Conservation (phyloP, 2,797 vertebrate species). For the Crocidura indochinensis region DNA sequence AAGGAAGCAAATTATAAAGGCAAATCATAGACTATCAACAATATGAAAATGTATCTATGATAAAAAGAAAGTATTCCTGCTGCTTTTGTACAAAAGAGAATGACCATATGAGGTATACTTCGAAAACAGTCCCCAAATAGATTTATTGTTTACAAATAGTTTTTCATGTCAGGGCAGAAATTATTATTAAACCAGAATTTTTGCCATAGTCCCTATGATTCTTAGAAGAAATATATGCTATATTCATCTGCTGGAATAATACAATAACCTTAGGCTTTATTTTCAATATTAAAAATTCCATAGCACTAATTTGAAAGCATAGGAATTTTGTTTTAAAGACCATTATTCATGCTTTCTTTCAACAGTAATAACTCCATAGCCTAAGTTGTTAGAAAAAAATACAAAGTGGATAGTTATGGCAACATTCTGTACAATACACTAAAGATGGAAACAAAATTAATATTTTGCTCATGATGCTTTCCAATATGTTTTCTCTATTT, state of each 20-base stretch:
- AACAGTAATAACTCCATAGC: slow-evolving; percentile 17
- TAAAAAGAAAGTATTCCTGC: slow-evolving; percentile 71
- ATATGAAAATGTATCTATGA: slow-evolving; percentile 75
- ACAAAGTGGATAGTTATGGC: slow-evolving; percentile 15
- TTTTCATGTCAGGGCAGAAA: slow-evolving; percentile 58
- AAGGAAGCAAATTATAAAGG: slow-evolving; percentile 80
- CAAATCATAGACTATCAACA: slow-evolving; percentile 77
- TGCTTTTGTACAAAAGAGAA: slow-evolving; percentile 54
- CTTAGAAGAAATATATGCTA: slow-evolving; percentile 53
- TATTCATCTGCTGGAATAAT: slow-evolving; percentile 56
- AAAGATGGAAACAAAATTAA: slow-evolving; percentile 52
- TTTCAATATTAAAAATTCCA: slow-evolving; percentile 60
- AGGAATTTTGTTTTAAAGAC: neutral
- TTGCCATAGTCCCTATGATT: slow-evolving; percentile 28
- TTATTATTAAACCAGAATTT: slow-evolving; percentile 58
- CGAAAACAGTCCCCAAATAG: slow-evolving; percentile 60
- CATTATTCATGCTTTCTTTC: slow-evolving; percentile 13
- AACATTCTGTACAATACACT: slow-evolving; percentile 31
- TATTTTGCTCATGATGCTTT: slow-evolving; percentile 67
- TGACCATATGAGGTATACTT: slow-evolving; percentile 42
- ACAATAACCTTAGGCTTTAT: slow-evolving; percentile 45
- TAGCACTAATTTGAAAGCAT: slow-evolving; percentile 14
- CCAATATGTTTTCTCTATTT: slow-evolving; percentile 11
- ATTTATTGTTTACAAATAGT: slow-evolving; percentile 69
- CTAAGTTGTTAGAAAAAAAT: neutral